Conservation (phyloP, 1,140 invertebrate genomes). For the Trichoplusia ni region DNA sequence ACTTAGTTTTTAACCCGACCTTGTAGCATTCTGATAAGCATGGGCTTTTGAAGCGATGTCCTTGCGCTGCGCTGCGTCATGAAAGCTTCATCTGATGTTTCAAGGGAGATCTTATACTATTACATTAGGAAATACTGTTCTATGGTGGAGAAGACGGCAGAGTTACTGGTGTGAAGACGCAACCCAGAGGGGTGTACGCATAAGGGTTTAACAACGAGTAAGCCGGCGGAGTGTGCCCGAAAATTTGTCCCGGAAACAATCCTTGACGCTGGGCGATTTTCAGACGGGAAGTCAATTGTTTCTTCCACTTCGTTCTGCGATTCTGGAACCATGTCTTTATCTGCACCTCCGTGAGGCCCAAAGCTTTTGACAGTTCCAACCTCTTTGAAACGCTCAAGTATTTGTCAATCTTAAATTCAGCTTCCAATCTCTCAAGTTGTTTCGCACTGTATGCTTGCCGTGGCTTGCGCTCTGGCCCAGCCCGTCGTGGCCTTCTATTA, state of each 20-base stretch:
- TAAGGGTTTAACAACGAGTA: conserved; percentile 83
- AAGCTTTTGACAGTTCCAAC: conserved; percentile 93
- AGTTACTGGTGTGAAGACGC: conserved; percentile 80
- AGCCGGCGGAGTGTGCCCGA: conserved; percentile 83
- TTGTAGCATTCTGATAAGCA: too few relatives aligned
- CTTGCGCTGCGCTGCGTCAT: too few relatives aligned
- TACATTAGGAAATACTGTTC: neutral
- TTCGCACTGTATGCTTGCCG: conserved; percentile 97
- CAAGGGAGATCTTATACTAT: neutral
- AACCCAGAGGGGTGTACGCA: conserved; percentile 77
- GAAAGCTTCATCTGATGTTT: too few relatives aligned
- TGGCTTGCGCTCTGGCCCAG: conserved; percentile 95
- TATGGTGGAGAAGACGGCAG: conserved; percentile 68
- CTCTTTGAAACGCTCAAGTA: conserved; percentile 97
- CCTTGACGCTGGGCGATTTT: conserved; percentile 94
- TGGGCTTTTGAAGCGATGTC: too few relatives aligned
- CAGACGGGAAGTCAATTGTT: conserved; percentile 93
- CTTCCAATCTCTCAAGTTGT: conserved; percentile 94
- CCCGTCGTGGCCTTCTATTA: conserved; percentile 88
- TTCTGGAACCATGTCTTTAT: conserved; percentile 99
- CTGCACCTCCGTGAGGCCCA: conserved; percentile 96
- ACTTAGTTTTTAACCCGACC: too few relatives aligned
- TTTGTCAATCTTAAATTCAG: conserved; percentile 97
- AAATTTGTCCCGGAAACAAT: conserved; percentile 87
- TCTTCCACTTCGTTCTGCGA: conserved; percentile 97